Base-by-base conservation (phyloP, 1,140 invertebrate species). In the Oreohelix idahoensis region DNA sequence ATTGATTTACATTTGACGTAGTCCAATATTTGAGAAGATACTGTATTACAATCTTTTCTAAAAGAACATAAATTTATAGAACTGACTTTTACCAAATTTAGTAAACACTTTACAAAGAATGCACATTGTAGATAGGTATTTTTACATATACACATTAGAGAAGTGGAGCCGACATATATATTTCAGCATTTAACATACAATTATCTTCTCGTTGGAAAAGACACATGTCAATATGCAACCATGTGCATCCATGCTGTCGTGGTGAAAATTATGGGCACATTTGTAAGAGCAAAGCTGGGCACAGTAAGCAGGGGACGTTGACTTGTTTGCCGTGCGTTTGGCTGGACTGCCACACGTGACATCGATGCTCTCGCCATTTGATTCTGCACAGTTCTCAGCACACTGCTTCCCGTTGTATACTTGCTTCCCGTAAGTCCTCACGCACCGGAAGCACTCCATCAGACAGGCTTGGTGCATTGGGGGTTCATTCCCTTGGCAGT, bases 391-490 rank as follows among this genome's bases (percentile, higher is more conserved):
- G 73, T 75, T 75, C 26, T 75, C 73, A 10, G 73, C 73, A 49
- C 73, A 75, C 26, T 42, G 15, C 29, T 75, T 75, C 5, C 73
- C 73, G n/a, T 75, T 75, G 73, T 45, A 75, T 1, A 75, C n/a
- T 8, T 75, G 38, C 39, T 75, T 75, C 32, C 71, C 73, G 73
- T 75, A 75, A 5, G 42, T 75, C 73, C 42, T 39, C 13, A 75
- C 73, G 39, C 73, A 42, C 32, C 42, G 38, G 73, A 75, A 75
- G 26, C 73, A 75, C 42, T 75, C 73, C 73, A 75, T 75, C 23
- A 75, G 73, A n/a, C 73, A 75, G n/a, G 36, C 73, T 45, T 49
- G 42, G 73, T 75, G 42, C 73, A 75, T 4, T 36, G 69, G 69
- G 11, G 32, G 69, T 15, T 71, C 69, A 17, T 71, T n/a, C 26